phyloP scores from a whole-genome alignment of 2,113 vertebrate genomes.

The Cricetomys ansorgei region DNA sequence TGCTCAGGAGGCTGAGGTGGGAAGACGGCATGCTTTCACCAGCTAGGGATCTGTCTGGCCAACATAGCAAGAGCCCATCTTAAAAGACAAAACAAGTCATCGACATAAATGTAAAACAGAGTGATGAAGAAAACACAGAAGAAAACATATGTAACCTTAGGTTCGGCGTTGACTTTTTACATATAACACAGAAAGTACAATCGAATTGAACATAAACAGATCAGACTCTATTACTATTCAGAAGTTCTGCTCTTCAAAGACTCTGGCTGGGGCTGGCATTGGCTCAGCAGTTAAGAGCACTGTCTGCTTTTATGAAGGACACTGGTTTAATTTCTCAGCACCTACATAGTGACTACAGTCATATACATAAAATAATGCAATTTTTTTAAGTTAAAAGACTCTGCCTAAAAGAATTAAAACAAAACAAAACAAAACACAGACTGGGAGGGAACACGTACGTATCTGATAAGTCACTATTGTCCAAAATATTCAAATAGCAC shows the following conservation, averaged over 20 bases:
- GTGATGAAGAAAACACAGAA: background rate
- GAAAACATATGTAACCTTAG: background rate
- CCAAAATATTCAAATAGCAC: background rate
- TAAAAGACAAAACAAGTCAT: background rate
- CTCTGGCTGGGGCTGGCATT: background rate
- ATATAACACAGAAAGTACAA: background rate
- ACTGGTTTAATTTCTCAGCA: background rate
- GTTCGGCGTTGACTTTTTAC: background rate
- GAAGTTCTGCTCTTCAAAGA: background rate
- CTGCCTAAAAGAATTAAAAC: background rate
- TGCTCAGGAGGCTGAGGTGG: background rate
- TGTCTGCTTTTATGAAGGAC: no score
- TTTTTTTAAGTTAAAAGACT: background rate
- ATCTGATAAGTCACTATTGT: background rate
- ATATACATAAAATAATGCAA: no score
- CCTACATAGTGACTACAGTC: background rate
- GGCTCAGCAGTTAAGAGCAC: background rate
- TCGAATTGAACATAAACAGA: background rate
- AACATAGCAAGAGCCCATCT: background rate
- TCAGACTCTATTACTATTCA: background rate
- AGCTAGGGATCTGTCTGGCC: background rate
- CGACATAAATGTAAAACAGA: background rate
- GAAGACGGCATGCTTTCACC: background rate
- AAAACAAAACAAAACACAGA: background rate
- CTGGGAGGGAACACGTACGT: background rate